phyloP scores from a whole-genome alignment of 1,140 invertebrate genomes.

The Hylaeus volcanicus region DNA sequence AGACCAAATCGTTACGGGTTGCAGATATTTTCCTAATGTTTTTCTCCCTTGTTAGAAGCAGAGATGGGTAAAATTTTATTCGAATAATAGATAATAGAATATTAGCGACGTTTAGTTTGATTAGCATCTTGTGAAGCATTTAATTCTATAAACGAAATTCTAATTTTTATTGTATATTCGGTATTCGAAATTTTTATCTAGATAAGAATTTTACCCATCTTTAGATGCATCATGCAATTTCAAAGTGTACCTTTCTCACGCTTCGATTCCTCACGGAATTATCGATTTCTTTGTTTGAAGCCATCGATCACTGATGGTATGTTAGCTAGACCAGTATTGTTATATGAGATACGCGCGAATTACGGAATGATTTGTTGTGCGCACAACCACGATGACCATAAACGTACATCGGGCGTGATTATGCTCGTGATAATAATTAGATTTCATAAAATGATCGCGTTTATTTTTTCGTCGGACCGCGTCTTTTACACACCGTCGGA shows the following conservation, averaged over 20 bases:
- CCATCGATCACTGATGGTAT: neutral
- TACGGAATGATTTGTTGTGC: conserved; percentile 31
- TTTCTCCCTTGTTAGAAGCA: conserved; percentile 46
- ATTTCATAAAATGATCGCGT: conserved; percentile 43
- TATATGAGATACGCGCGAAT: conserved; percentile 30
- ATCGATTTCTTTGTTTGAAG: neutral
- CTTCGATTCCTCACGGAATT: neutral
- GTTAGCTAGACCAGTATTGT: conserved; percentile 40
- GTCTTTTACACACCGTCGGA: conserved; percentile 37
- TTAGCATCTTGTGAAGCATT: too few relatives aligned
- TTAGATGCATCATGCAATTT: conserved; percentile 33
- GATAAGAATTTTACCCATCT: conserved; percentile 27
- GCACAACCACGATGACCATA: conserved; percentile 40
- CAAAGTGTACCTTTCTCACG: conserved; percentile 50
- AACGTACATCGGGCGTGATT: conserved; percentile 12
- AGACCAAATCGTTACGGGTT: conserved; percentile 24
- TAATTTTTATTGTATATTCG: too few relatives aligned
- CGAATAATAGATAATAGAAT: too few relatives aligned
- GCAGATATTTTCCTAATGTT: conserved; percentile 60
- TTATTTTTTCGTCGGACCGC: conserved; percentile 41
- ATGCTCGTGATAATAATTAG: conserved; percentile 48
- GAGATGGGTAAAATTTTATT: neutral
- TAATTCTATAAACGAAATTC: too few relatives aligned
- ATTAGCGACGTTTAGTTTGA: too few relatives aligned
- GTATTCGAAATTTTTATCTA: too few relatives aligned